These are phyloP conservation scores for Aspidapion aeneum DNA, from an alignment of 2,888 invertebrate species.

Conservation along the genomic window DNA sequence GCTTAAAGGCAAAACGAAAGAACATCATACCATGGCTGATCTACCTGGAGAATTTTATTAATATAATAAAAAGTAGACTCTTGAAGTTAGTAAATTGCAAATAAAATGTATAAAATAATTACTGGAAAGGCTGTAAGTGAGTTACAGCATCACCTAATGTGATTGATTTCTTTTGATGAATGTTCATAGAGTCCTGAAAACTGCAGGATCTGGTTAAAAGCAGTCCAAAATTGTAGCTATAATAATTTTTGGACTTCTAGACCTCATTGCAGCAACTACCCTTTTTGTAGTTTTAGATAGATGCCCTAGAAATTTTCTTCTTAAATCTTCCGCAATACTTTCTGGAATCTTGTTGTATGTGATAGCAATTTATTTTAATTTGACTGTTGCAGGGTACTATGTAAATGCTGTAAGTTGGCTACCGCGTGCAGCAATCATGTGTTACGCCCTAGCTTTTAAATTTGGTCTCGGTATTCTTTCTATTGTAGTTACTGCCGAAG, in stretches of 20 bases:
- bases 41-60: neutral
- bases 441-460: constrained; percentile 44
- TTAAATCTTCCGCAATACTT: constrained; percentile 39
- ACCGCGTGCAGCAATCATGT: constrained; percentile 42
- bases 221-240: constrained; percentile 37
- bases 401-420: constrained; percentile 41
- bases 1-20: constrained; percentile 28
- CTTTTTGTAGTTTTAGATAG: constrained; percentile 42
- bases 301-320: constrained; percentile 41
- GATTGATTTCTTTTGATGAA: constrained; percentile 49
- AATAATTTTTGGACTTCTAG: constrained; percentile 43
- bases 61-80: too few relatives aligned
- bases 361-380: constrained; percentile 42
- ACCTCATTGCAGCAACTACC: constrained; percentile 38
- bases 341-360: constrained; percentile 40
- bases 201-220: constrained; percentile 41
- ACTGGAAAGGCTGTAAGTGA: too few relatives aligned
- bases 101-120: too few relatives aligned
- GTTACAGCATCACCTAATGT: too few relatives aligned
- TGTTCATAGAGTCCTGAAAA: constrained; percentile 41
- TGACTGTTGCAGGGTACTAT: constrained; percentile 36
- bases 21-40: neutral
- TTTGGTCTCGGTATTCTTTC: constrained; percentile 45
- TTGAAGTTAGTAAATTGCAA: too few relatives aligned
- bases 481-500: constrained; percentile 44